Evolutionary conservation across 2,797 vertebrate genomes (phyloP).

Genomic region (Spea hammondii): DNA sequence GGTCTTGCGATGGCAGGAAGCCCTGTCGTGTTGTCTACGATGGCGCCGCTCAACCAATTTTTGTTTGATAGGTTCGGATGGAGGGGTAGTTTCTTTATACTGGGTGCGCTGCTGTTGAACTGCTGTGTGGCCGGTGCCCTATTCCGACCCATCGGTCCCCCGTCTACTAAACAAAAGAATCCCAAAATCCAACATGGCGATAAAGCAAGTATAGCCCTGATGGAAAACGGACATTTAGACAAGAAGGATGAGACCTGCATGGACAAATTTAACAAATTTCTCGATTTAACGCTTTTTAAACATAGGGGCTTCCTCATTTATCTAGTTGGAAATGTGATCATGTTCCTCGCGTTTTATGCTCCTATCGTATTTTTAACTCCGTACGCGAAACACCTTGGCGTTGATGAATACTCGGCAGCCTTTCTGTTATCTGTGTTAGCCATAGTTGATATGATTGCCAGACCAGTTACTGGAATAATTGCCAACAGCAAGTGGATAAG

Average conservation of each 20-base stretch:
- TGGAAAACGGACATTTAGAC: constrained; percentile 16
- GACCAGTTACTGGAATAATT: constrained; percentile 71
- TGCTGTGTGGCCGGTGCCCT: constrained; percentile 81
- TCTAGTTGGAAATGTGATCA: constrained; percentile 74
- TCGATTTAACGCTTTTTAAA: constrained; percentile 78
- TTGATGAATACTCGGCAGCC: constrained; percentile 74
- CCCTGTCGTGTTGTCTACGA: constrained; percentile 73
- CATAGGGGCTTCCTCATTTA: constrained; percentile 81
- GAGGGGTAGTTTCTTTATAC: constrained; percentile 80
- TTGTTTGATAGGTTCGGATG: constrained; percentile 75
- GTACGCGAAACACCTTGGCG: constrained; percentile 69
- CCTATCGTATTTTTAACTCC: constrained; percentile 78
- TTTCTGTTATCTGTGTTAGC: constrained; percentile 78
- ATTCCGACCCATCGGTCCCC: constrained; percentile 70
- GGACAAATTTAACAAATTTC: constrained; percentile 62
- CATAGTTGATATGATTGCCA: constrained; percentile 76
- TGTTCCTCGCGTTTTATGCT: constrained; percentile 79
- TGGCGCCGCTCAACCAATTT: constrained; percentile 77
- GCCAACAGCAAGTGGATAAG: constrained; percentile 76
- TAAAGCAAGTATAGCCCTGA: constrained; percentile 9
- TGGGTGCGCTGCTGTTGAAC: constrained; percentile 76
- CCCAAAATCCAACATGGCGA: constrained; percentile 3
- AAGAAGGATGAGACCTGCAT: constrained; percentile 57
- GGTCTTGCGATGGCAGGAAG: constrained; percentile 81
- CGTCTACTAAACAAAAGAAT: constrained; percentile 5